Percentiles rank a stretch among this genome's conserved stretches.
Evolutionary conservation across 1,140 invertebrate species (phyloP).

Genomic region (Littorina saxatilis): DNA sequence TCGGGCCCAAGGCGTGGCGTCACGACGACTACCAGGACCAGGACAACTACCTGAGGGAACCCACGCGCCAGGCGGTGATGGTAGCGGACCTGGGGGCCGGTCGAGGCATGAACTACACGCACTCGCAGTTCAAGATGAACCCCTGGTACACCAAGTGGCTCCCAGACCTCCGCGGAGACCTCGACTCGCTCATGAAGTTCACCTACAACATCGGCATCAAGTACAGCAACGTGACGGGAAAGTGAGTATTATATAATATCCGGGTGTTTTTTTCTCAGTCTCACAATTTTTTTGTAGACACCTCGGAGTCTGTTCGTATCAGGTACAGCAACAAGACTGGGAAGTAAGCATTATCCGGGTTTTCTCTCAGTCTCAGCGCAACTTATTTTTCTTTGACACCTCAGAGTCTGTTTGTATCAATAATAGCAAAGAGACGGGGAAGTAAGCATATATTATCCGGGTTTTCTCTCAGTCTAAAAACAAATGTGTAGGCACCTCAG

Average conservation of each 20-base stretch:
- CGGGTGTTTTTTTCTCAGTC: neutral
- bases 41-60: conserved; percentile 72
- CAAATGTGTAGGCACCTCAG: too few relatives aligned
- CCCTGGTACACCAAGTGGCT: conserved; percentile 72
- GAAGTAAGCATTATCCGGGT: too few relatives aligned
- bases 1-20: conserved; percentile 91
- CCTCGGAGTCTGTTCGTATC: too few relatives aligned
- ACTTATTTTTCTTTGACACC: too few relatives aligned
- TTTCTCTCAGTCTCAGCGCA: too few relatives aligned
- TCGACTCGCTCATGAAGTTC: conserved; percentile 59
- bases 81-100: conserved; percentile 71
- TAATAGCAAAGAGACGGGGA: too few relatives aligned
- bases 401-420: too few relatives aligned
- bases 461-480: too few relatives aligned
- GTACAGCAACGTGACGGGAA: conserved; percentile 89
- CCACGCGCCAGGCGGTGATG: conserved; percentile 64
- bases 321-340: too few relatives aligned
- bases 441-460: too few relatives aligned
- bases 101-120: conserved; percentile 90
- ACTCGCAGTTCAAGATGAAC: conserved; percentile 92
- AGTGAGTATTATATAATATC: conserved; percentile 8
- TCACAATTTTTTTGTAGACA: too few relatives aligned
- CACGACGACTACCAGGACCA: conserved; percentile 72
- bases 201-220: conserved; percentile 55
- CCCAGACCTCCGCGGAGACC: conserved; percentile 46